Evolutionary conservation across 1,140 invertebrate species (phyloP).

Genomic region (Caenorhabditis briggsae): DNA sequence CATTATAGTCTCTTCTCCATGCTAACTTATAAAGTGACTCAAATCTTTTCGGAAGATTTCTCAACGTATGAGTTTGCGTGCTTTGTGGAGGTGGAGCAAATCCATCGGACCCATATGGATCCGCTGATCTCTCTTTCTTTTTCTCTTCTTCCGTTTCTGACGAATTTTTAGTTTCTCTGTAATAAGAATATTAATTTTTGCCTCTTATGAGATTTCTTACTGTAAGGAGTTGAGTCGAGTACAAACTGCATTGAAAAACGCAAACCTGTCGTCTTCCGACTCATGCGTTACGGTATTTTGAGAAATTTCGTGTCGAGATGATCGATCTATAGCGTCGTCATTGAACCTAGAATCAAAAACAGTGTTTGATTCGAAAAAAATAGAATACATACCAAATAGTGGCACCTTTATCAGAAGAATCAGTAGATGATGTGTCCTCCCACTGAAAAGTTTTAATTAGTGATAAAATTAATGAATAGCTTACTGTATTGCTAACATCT

Average conservation of each 20-base stretch:
- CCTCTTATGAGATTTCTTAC: neutral
- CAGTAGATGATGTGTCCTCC: conserved; percentile 13
- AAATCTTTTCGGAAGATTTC: conserved; percentile 14
- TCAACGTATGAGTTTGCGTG: neutral
- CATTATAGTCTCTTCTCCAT: no score
- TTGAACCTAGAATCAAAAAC: conserved; percentile 9
- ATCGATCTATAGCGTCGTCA: conserved; percentile 27
- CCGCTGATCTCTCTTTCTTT: neutral
- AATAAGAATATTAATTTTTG: neutral
- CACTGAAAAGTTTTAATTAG: neutral
- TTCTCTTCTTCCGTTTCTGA: neutral
- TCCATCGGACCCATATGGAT: conserved; percentile 14
- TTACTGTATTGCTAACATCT: conserved; percentile 3
- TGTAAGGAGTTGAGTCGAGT: neutral
- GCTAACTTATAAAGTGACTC: conserved; percentile 17
- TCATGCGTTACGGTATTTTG: conserved; percentile 32
- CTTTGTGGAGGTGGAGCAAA: conserved; percentile 12
- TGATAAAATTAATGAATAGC: neutral
- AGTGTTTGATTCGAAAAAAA: neutral
- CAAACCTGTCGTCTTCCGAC: conserved; percentile 23
- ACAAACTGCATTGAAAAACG: conserved; percentile 45
- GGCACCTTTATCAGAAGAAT: conserved; percentile 27
- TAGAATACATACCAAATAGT: neutral
- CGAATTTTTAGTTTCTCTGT: conserved; percentile 37
- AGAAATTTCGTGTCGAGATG: conserved; percentile 25